Conservation (phyloP, 1,140 invertebrate genomes). For the Hormaphis cornu region DNA sequence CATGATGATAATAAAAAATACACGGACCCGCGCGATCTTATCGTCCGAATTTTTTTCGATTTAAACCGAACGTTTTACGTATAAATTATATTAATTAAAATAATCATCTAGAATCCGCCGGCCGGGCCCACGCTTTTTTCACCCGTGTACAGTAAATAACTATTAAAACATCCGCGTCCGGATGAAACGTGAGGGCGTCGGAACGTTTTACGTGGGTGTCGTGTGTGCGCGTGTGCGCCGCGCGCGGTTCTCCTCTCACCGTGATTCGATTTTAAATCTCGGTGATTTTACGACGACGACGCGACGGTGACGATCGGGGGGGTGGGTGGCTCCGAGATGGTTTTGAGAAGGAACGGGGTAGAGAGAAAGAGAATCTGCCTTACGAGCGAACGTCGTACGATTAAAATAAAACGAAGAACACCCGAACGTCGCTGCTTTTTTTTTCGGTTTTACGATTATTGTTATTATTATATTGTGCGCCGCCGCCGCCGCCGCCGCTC, state of each 20-base stretch:
- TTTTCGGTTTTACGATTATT: no score
- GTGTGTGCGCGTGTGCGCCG: not conserved
- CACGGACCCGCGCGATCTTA: not conserved
- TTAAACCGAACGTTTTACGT: not conserved
- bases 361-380: no score
- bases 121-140: slow-evolving; percentile 21
- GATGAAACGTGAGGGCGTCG: slow-evolving; percentile 26
- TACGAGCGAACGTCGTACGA: no score
- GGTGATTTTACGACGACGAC: not conserved
- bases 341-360: no score
- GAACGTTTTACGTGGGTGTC: slow-evolving; percentile 15
- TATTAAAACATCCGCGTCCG: slow-evolving; percentile 29
- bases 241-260: not conserved
- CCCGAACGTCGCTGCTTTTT: not conserved
- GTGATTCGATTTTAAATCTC: not conserved
- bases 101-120: slow-evolving; percentile 20
- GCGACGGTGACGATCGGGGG: not conserved
- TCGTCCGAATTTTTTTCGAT: slow-evolving; percentile 11
- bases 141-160: slow-evolving; percentile 31
- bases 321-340: not conserved
- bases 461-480: no score
- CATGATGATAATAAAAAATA: not conserved
- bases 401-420: not conserved
- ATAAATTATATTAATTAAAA: slow-evolving; percentile 32
- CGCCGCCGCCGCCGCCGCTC: not conserved